Evolutionary conservation across 2,113 vertebrate genomes (phyloP).

Genomic region (Tetraodon nigroviridis): DNA sequence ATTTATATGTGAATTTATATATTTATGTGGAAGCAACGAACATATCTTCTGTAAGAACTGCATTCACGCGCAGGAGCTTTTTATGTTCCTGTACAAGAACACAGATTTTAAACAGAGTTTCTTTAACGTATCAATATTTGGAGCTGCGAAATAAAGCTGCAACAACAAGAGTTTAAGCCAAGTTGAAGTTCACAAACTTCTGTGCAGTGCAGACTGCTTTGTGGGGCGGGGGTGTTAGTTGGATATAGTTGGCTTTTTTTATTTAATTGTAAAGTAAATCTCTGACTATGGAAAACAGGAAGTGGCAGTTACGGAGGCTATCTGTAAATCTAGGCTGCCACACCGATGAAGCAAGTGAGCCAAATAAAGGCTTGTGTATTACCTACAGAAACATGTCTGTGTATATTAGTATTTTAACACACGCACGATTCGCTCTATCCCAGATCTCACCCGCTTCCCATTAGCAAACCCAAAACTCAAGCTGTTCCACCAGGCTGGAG

Average conservation of each 20-base stretch:
- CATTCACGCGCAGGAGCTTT: no score
- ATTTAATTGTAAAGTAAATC: slow-evolving; percentile 1
- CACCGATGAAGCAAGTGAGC: not conserved
- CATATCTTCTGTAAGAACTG: no score
- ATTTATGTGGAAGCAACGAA: no score
- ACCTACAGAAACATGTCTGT: no score
- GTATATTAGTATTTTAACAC: no score
- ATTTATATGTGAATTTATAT: no score
- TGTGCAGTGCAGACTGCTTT: not conserved
- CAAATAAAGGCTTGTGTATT: not conserved
- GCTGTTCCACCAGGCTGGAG: no score
- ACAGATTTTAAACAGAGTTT: no score
- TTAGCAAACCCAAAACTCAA: no score
- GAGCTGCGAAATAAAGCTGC: slow-evolving; percentile 1
- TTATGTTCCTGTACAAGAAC: no score
- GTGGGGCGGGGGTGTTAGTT: not conserved
- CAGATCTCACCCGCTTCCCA: not conserved
- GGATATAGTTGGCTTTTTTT: not conserved
- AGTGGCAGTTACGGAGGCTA: slow-evolving; percentile 5
- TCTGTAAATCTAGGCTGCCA: not conserved
- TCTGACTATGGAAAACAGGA: not conserved
- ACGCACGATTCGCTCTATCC: no score
- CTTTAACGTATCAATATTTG: no score
- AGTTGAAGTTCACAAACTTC: slow-evolving; percentile 70
- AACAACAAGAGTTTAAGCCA: slow-evolving; percentile 35